Base-by-base conservation (phyloP, 2,888 invertebrate species). In the Cyaniris semiargus region DNA sequence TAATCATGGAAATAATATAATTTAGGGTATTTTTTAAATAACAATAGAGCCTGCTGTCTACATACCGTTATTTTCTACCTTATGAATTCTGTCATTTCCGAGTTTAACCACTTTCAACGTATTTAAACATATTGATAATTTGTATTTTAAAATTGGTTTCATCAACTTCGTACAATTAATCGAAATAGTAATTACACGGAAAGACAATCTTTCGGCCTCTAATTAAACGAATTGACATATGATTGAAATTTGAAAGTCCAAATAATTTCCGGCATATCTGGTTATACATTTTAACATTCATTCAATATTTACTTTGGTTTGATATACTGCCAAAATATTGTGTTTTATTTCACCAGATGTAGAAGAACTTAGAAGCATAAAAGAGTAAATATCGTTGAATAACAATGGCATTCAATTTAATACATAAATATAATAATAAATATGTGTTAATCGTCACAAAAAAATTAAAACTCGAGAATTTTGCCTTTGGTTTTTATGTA, bases 211-310 rank as follows among this genome's bases (percentile, higher is more conserved):
- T 23, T 60, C 60, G 21, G 60, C 23, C 60, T 60, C 60, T 60
- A 60, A 60, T 60, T 60, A 23, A 60, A 60, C 23, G 60, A 21
- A 60, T 60, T 60, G 60, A 60, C 23, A 23, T 23, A 23, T n/a
- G n/a, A n/a, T 60, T 60, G 23, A 60, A n/a, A n/a, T n/a, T 60
- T 60, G 60, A 23, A 60, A 60, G 60, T 60, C 23, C 60, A 60
- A 60, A 60, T 60, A 23, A 23, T 60, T 23, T 60, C 60, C 60
- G 60, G 60, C 13, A 60, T 60, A 23, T 60, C 58, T 23, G 13
- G 23, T 60, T 58, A 21, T 58, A 21, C 8, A 21, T 58, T 58
- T 23, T 60, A 60, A 60, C 21, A 60, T 23, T 10, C 21, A 23
- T 60, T 60, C 7, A 60, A 60, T 60, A 60, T 60, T 60, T 60